Evolutionary conservation across 2,113 vertebrate genomes (phyloP), one percentile per base, ranked within the genome.

Genomic region (Anhinga anhinga): DNA sequence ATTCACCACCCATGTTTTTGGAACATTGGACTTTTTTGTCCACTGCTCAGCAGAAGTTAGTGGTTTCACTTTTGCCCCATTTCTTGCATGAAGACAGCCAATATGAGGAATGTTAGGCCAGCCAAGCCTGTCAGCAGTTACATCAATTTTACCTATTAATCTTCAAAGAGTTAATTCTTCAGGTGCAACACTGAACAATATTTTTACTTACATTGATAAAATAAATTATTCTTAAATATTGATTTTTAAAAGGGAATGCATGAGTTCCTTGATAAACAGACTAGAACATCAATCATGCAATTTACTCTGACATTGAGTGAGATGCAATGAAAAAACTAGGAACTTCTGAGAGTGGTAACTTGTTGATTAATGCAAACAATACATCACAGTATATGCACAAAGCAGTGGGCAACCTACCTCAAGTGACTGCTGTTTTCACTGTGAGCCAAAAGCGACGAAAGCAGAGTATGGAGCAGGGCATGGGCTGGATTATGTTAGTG

Each of bases 231-330:
- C 83, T 26, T 88, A 72, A 94, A 93, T 96, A 98, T 96, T 94
- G 97, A 97, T 96, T 96, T 97, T 90, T 29, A 62, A 65, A 80
- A 87, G 32, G 63, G 74, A 95, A 92, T 91, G 25, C 67, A 72
- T 30, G 58, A 78, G 63, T 95, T 93, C 72, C 88, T 92, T 93
- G 87, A 93, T 89, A 87, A 96, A 89, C 11, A 96, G 58, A 50
- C 83, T 71, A 70, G 62, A 78, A 72, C 88, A 96, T 97, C 96
- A 96, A 82, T 97, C 83, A 98, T 95, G 93, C 34, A 96, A 96
- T 98, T 97, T 98, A 74, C 34, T 71, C 38, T 97, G 90, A 96
- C 96, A 97, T 93, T 86, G 88, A 95, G 49, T 93, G 58, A 92
- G 90, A 56, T 65, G 42, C 15, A 3, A 16, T 56, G 53, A 74